Evolutionary conservation across 1,140 invertebrate genomes (phyloP).

Genomic region (Agrilus planipennis): DNA sequence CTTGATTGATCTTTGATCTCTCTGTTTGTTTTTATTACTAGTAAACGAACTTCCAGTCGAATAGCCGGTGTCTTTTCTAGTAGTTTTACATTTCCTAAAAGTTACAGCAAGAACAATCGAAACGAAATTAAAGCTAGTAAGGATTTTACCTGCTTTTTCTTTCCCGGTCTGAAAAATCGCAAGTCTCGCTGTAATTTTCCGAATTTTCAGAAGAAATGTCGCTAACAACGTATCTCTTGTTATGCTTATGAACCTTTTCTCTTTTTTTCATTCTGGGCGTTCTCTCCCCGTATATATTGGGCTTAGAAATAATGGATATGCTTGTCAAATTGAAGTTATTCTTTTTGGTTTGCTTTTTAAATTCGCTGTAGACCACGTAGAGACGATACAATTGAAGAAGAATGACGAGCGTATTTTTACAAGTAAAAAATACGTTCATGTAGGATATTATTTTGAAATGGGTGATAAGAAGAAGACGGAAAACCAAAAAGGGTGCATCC

Average conservation of each 20-base stretch:
- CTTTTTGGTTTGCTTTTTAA: constrained; percentile 38
- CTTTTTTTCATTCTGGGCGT: constrained; percentile 9
- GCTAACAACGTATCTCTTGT: too few relatives aligned
- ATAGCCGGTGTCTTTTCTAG: constrained; percentile 48
- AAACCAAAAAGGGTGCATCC: constrained; percentile 75
- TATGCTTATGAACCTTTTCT: too few relatives aligned
- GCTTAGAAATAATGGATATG: constrained; percentile 48
- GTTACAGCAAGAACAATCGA: too few relatives aligned
- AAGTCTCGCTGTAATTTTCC: too few relatives aligned
- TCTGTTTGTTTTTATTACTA: constrained; percentile 25
- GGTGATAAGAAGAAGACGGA: constrained; percentile 69
- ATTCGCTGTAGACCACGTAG: constrained; percentile 63
- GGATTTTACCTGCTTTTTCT: too few relatives aligned
- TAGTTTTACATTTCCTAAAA: constrained; percentile 30
- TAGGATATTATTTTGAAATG: constrained; percentile 81
- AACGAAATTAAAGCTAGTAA: too few relatives aligned
- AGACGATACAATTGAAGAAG: constrained; percentile 72
- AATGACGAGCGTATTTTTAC: constrained; percentile 80
- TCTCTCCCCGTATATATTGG: constrained; percentile 28
- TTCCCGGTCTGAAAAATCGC: too few relatives aligned
- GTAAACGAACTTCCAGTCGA: constrained; percentile 50
- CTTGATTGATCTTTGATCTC: too few relatives aligned
- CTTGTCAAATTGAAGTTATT: constrained; percentile 34
- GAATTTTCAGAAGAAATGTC: too few relatives aligned
- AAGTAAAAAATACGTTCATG: constrained; percentile 89